Evolutionary conservation across 2,113 vertebrate genomes (phyloP).

Genomic region (Cyphomyrus discorhynchus): DNA sequence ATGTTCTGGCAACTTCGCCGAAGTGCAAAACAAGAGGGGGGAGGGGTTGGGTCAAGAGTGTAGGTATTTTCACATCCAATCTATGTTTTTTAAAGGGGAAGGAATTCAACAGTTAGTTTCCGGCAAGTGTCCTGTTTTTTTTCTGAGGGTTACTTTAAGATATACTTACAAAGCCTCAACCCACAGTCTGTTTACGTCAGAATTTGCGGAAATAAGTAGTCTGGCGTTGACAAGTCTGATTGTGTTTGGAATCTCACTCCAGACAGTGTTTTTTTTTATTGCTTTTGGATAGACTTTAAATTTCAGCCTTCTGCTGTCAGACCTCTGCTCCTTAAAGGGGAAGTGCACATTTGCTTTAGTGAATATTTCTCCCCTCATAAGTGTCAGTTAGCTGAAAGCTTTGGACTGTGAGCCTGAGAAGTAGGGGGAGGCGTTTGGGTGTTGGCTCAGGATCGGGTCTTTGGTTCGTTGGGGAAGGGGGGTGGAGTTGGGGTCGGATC

Average conservation of each 20-base stretch:
- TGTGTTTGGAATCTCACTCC: not conserved
- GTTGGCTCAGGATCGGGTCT: not conserved
- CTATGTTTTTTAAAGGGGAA: not conserved
- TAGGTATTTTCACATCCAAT: not conserved
- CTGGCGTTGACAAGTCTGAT: not conserved
- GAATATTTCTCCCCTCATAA: not conserved
- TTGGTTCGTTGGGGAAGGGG: not conserved
- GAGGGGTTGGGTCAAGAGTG: slow-evolving; percentile 23
- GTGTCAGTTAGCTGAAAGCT: not conserved
- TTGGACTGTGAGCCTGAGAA: not conserved
- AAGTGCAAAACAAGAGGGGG: slow-evolving; percentile 29
- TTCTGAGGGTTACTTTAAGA: not conserved
- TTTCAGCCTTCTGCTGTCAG: not conserved
- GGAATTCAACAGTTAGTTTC: not conserved
- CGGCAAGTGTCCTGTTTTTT: not conserved
- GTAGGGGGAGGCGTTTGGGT: not conserved
- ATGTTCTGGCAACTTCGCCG: slow-evolving; percentile 51
- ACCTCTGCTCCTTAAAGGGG: not conserved
- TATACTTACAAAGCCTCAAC: not conserved
- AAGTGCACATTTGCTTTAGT: not conserved
- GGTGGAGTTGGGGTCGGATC: not conserved
- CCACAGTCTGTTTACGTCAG: not conserved
- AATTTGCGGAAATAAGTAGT: not conserved
- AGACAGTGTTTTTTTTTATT: not conserved
- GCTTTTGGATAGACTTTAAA: not conserved